phyloP scores from a whole-genome alignment of 2,888 invertebrate species.

The Dryomyza anilis region DNA sequence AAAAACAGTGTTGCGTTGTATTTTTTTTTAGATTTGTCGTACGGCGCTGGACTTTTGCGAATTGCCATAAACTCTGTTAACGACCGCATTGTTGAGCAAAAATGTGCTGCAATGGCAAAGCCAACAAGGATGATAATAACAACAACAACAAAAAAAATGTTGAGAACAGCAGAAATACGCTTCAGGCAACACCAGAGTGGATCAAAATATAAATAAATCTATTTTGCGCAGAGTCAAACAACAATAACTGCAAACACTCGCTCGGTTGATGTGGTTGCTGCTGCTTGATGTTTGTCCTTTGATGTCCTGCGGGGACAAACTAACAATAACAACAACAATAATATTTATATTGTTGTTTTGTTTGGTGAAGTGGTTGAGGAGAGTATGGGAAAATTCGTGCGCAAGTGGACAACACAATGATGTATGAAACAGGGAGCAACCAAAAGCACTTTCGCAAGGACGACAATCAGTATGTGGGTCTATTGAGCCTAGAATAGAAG shows the following conservation, averaged over 20 bases:
- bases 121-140: not conserved
- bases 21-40: too few relatives aligned
- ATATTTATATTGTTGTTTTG: constrained; percentile 6
- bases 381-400: constrained; percentile 11
- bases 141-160: not conserved
- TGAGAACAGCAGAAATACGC: not conserved
- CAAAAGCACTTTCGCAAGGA: not conserved
- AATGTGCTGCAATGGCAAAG: not conserved
- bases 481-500: not conserved
- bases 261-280: not conserved
- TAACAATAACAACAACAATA: not conserved
- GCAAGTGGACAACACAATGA: not conserved
- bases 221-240: not conserved
- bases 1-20: constrained; percentile 7
- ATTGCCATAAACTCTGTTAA: constrained; percentile 8
- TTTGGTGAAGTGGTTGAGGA: too few relatives aligned
- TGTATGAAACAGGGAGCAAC: not conserved
- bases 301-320: not conserved
- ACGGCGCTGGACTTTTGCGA: not conserved
- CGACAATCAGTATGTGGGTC: not conserved
- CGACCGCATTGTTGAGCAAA: constrained; percentile 11
- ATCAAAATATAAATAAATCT: constrained; percentile 21
- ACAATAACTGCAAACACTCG: not conserved
- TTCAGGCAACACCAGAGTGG: constrained; percentile 11
- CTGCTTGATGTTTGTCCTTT: not conserved